Percentiles rank a stretch among this genome's conserved stretches.
These are phyloP conservation scores for Columba janthina DNA, from an alignment of 2,113 vertebrate species.

Conservation along the genomic window DNA sequence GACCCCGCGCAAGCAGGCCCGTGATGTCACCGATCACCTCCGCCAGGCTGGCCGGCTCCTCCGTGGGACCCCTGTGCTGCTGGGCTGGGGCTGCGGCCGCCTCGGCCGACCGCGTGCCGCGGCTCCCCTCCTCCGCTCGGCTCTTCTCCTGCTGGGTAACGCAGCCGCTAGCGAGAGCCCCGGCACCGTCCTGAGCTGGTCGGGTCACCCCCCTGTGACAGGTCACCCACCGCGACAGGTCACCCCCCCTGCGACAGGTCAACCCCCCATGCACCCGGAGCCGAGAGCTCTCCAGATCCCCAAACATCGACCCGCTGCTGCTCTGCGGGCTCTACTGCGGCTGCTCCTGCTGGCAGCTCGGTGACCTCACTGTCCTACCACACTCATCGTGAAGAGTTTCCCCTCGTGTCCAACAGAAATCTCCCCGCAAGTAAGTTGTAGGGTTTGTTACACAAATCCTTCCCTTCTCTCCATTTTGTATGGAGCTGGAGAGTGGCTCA, in stretches of 20 bases:
- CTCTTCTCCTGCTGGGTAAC: conserved; percentile 69
- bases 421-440: too few relatives aligned
- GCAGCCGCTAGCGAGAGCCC: neutral
- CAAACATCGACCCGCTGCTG: rapidly evolving
- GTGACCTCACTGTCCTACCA: neutral
- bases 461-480: neutral
- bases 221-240: too few relatives aligned
- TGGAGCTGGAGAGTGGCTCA: neutral
- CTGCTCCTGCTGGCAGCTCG: neutral
- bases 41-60: conserved; percentile 69
- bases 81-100: conserved; percentile 74
- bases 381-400: too few relatives aligned
- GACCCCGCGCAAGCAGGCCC: neutral
- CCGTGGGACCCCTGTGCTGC: conserved; percentile 64
- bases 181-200: too few relatives aligned
- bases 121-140: conserved; percentile 47
- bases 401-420: too few relatives aligned
- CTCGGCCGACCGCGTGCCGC: conserved; percentile 45
- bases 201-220: too few relatives aligned
- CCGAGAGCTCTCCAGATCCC: neutral
- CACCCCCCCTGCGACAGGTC: neutral
- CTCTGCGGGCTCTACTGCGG: too few relatives aligned
- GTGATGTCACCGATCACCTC: conserved; percentile 43
- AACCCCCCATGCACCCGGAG: neutral
- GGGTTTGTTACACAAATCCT: neutral